Conservation (phyloP, 1,140 invertebrate genomes). For the Gyrodactylus salaris region DNA sequence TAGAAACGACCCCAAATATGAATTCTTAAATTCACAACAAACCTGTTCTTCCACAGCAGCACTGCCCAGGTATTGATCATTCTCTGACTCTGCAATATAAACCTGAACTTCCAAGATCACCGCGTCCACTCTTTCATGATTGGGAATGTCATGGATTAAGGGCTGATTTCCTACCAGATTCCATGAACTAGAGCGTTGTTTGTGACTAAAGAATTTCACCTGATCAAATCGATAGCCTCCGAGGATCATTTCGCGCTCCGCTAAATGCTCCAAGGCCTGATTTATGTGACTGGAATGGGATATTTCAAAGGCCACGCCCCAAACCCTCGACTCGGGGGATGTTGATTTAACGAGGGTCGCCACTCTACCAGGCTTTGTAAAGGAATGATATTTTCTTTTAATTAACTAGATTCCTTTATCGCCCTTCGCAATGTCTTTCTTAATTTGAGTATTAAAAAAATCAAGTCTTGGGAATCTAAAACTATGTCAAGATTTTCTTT, state of each 20-base stretch:
- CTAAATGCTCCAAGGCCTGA: conserved; percentile 39
- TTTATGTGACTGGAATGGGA: conserved; percentile 27
- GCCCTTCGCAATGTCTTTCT: too few relatives aligned
- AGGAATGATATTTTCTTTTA: too few relatives aligned
- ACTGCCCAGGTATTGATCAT: conserved; percentile 29
- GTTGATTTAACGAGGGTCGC: conserved; percentile 39
- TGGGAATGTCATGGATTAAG: conserved; percentile 12
- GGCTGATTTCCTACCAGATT: conserved; percentile 10
- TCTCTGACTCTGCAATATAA: conserved; percentile 42
- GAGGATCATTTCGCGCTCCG: conserved; percentile 42
- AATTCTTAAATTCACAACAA: too few relatives aligned
- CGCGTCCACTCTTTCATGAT: background rate
- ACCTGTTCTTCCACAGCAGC: background rate
- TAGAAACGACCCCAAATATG: too few relatives aligned
- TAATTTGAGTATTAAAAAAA: too few relatives aligned
- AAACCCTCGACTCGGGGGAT: conserved; percentile 32
- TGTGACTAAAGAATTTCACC: conserved; percentile 12
- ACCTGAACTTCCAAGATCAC: conserved; percentile 36
- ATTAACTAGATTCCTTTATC: too few relatives aligned
- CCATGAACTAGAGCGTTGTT: conserved; percentile 11
- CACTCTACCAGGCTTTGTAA: conserved; percentile 60
- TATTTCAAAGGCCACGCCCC: conserved; percentile 63
- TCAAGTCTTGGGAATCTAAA: too few relatives aligned
- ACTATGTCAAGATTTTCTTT: too few relatives aligned
- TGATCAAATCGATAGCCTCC: conserved; percentile 12